phyloP scores from a whole-genome alignment of 2,888 invertebrate species.

The Bombylius major region DNA sequence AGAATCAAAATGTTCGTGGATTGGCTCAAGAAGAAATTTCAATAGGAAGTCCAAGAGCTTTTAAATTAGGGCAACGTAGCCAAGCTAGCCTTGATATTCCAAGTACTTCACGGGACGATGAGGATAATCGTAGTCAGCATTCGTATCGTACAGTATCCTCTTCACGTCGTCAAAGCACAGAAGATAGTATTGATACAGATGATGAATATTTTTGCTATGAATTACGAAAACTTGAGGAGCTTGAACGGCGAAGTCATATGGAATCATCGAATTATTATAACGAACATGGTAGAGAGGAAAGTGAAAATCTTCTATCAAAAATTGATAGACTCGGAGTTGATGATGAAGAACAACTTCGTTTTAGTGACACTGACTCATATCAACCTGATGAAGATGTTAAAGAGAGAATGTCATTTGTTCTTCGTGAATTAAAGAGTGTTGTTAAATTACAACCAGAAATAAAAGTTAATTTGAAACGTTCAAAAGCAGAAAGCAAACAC shows the following conservation, averaged over 20 bases:
- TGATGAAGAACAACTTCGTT: slow-evolving; percentile 20
- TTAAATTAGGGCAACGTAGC: slow-evolving; percentile 48
- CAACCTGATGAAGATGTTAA: slow-evolving; percentile 58
- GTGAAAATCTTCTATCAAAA: slow-evolving; percentile 26
- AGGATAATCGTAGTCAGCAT: slow-evolving; percentile 75
- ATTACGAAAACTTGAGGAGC: slow-evolving; percentile 69
- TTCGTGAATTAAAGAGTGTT: slow-evolving; percentile 61
- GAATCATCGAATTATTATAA: slow-evolving; percentile 35
- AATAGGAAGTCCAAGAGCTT: slow-evolving; percentile 32
- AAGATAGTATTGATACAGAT: slow-evolving; percentile 85
- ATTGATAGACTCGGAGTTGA: slow-evolving; percentile 45
- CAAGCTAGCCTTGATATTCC: slow-evolving; percentile 74
- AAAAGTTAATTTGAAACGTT: slow-evolving; percentile 22
- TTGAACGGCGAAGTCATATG: slow-evolving; percentile 61
- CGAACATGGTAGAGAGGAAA: not conserved
- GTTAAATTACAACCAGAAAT: slow-evolving; percentile 40
- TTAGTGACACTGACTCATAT: slow-evolving; percentile 38
- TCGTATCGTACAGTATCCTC: slow-evolving; percentile 81
- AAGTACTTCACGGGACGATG: slow-evolving; percentile 59
- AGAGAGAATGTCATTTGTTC: slow-evolving; percentile 67
- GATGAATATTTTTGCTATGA: slow-evolving; percentile 91
- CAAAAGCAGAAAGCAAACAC: not conserved
- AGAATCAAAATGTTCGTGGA: slow-evolving; percentile 4
- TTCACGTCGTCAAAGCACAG: slow-evolving; percentile 78
- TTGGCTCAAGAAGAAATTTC: slow-evolving; percentile 17